Percentiles rank a stretch among this genome's conserved stretches.
Conservation (phyloP, 2,113 vertebrate species). For the Malurus alboscapulatus region DNA sequence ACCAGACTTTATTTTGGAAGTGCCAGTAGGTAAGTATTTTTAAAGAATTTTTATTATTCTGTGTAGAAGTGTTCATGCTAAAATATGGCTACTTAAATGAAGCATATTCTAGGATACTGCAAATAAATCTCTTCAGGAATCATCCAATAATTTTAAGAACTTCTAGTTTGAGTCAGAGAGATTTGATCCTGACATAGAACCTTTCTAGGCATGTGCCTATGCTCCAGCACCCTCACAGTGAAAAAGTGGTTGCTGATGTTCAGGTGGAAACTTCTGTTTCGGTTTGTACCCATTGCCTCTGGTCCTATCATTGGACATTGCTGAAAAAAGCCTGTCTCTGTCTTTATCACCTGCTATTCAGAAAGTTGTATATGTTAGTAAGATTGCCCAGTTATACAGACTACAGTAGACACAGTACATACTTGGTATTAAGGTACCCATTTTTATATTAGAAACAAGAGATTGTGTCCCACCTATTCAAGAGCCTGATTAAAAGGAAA, state of each 20-base stretch:
- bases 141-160: neutral
- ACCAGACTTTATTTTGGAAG: conserved; percentile 96
- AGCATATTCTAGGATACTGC: neutral
- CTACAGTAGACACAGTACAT: neutral
- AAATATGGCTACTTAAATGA: neutral
- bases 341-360: neutral
- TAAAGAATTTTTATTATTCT: neutral
- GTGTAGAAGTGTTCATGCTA: neutral
- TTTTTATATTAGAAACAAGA: neutral
- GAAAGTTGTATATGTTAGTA: neutral
- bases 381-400: neutral
- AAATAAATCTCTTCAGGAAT: neutral
- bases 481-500: neutral
- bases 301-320: neutral
- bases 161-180: neutral
- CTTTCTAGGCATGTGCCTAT: neutral
- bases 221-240: neutral
- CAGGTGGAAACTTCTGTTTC: neutral
- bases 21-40: conserved; percentile 89
- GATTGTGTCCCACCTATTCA: neutral
- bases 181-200: neutral
- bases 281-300: neutral
- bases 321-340: neutral
- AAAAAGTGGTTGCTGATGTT: neutral
- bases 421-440: neutral